Conservation (phyloP, 2,797 vertebrate species). For the Poecilia picta region DNA sequence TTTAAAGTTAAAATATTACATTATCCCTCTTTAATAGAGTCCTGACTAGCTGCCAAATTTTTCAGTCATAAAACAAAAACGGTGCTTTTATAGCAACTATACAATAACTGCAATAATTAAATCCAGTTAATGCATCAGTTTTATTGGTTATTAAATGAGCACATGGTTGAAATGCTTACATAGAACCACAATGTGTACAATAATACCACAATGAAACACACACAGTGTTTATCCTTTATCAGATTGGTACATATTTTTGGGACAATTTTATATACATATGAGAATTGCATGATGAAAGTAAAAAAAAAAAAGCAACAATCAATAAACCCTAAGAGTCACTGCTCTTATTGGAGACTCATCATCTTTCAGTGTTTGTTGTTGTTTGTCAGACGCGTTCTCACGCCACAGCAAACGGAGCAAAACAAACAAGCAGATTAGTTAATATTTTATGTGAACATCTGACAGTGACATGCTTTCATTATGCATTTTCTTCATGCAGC, state of each 20-base stretch:
- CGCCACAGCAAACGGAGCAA: constrained; percentile 44
- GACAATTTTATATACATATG: neutral
- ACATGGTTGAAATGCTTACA: neutral
- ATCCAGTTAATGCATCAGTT: neutral
- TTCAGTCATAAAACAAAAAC: neutral
- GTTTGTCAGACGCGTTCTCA: constrained; percentile 47
- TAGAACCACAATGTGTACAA: neutral
- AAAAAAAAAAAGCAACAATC: neutral
- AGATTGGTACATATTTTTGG: neutral
- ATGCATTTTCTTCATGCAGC: constrained; percentile 41
- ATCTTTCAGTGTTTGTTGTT: constrained; percentile 25
- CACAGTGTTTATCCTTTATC: neutral
- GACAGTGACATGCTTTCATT: constrained; percentile 60
- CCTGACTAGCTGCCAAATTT: neutral
- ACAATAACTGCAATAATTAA: neutral
- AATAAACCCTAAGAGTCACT: constrained; percentile 9
- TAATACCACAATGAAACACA: neutral
- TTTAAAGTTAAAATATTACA: neutral
- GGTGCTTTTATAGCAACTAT: neutral
- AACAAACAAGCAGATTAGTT: constrained; percentile 53
- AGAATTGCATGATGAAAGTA: neutral
- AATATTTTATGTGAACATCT: constrained; percentile 58
- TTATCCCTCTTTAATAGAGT: neutral
- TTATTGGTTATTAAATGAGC: neutral
- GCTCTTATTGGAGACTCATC: constrained; percentile 4